Evolutionary conservation across 2,113 vertebrate genomes (phyloP), one percentile per base, ranked within the genome.

Genomic region (Tragelaphus strepsiceros): DNA sequence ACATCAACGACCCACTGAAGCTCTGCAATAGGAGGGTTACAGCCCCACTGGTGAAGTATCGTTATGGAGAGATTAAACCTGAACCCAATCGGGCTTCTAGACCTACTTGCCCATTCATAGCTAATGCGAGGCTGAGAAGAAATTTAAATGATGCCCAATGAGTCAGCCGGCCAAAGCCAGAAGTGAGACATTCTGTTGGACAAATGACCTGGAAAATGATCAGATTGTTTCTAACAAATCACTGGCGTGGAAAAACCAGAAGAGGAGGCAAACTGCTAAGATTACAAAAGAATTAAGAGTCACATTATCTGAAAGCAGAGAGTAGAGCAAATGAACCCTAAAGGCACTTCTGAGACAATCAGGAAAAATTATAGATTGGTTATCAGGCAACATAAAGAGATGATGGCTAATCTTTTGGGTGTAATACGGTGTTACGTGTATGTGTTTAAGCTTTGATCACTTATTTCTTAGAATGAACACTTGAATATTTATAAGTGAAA

Each of bases 11-110:
- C 51, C 26, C 54, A 49, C 71, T 22, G 32, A 19, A 10, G 39
- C 6, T 30, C 1, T 5, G 56, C 21, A 21, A 0, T 15, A 4
- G 77, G n/a, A 77, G 1, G 32, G 26, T 15, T 15, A 2, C 19
- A 1, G 89, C 7, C 0, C 15, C 62, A 1, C 28, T 46, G 4
- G 64, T 26, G 32, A 26, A 0, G 1, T 8, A 2, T 13, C 7
- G 1, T 28, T 24, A 26, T 51, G 80, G 1, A 3, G 15, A 59
- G 12, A 22, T 0, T 26, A 59, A 88, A 43, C 32, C 53, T 59
- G 30, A 83, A 28, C 28, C 2, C 5, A 4, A 2, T 0, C 0
- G 1, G 39, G 26, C 16, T 2, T 88, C 53, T 28, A 11, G 32
- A 35, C 43, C 15, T 49, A 39, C 61, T 22, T 6, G 2, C 26